These are phyloP conservation scores for Macrotus californicus DNA, from an alignment of 2,113 vertebrate species.

Conservation along the genomic window DNA sequence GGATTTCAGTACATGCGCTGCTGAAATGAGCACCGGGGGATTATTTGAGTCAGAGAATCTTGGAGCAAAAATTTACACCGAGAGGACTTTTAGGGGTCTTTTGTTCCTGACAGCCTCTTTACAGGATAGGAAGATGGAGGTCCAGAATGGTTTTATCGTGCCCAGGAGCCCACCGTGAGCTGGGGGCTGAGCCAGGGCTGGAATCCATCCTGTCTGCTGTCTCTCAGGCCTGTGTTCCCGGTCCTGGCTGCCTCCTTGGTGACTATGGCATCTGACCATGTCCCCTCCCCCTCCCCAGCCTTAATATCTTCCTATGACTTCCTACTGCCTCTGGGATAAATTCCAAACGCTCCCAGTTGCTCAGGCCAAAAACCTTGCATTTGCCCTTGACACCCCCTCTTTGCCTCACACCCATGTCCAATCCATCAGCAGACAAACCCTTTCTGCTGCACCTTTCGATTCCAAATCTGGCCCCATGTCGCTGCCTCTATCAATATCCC, in stretches of 20 bases:
- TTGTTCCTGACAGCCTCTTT: background rate
- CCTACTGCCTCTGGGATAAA: conserved; percentile 53
- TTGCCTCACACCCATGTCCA: background rate
- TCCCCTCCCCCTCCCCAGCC: background rate
- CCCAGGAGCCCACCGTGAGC: background rate
- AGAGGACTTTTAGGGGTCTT: background rate
- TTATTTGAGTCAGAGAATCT: background rate
- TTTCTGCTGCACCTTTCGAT: background rate
- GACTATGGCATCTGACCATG: background rate
- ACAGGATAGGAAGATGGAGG: background rate
- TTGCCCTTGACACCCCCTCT: conserved; percentile 34
- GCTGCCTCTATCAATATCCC: background rate
- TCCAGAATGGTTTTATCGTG: background rate
- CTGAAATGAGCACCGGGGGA: no score
- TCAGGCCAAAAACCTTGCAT: conserved; percentile 51
- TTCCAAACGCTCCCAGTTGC: conserved; percentile 51
- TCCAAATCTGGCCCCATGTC: background rate
- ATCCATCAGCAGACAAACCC: background rate
- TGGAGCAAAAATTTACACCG: background rate
- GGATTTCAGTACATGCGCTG: no score
- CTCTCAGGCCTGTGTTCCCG: background rate
- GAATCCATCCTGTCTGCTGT: background rate
- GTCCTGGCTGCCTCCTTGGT: conserved; percentile 40
- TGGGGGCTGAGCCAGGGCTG: background rate
- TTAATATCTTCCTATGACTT: conserved; percentile 40